Percentiles rank a stretch among this genome's conserved stretches.
Evolutionary conservation across 2,797 vertebrate species (phyloP).

Genomic region (Aldrovandia affinis): DNA sequence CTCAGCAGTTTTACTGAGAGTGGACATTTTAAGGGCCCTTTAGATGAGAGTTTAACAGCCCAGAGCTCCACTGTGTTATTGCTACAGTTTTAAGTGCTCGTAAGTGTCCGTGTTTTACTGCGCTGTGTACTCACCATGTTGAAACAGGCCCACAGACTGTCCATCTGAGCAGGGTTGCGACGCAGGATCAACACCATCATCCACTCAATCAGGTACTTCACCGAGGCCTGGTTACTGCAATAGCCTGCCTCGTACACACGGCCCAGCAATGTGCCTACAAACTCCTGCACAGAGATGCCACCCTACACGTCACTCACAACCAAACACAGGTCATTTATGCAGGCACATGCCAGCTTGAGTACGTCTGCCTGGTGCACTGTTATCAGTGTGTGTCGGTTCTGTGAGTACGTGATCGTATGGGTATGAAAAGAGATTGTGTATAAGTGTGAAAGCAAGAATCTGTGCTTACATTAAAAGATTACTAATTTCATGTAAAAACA

Average conservation of each 20-base stretch:
- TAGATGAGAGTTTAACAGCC: background rate
- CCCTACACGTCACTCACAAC: conserved; percentile 14
- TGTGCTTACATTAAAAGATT: background rate
- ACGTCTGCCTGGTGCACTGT: too few relatives aligned
- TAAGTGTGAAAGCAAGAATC: background rate
- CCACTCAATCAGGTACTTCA: conserved; percentile 95
- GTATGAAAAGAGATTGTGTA: background rate
- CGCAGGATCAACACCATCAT: conserved; percentile 83
- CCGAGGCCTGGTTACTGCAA: conserved; percentile 88
- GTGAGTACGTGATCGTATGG: too few relatives aligned
- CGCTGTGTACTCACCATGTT: conserved; percentile 62
- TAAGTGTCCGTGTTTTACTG: background rate
- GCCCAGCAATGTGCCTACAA: conserved; percentile 75
- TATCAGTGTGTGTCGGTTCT: too few relatives aligned
- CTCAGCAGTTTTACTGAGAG: background rate
- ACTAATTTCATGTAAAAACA: background rate
- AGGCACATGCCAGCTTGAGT: too few relatives aligned
- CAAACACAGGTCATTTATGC: too few relatives aligned
- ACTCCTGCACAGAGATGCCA: conserved; percentile 71
- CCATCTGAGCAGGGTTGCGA: conserved; percentile 78
- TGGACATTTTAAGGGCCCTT: background rate
- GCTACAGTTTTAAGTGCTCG: background rate
- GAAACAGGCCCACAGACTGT: conserved; percentile 88
- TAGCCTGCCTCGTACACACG: conserved; percentile 85
- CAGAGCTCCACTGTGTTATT: background rate